Evolutionary conservation across 1,140 invertebrate genomes (phyloP).

Genomic region (Tetramorium alpestre): DNA sequence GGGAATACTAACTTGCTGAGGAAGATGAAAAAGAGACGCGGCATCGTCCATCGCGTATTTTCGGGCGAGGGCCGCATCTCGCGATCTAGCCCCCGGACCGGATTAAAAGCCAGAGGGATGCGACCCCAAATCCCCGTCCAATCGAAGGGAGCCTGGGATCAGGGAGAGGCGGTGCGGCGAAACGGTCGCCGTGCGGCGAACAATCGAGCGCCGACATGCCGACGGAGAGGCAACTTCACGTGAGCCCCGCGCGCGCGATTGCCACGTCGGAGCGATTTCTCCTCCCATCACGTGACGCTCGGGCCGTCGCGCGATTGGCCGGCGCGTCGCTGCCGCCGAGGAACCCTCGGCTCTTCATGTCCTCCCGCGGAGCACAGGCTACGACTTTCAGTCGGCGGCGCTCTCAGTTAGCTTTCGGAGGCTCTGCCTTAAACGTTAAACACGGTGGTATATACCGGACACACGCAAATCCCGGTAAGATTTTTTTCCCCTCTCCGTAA

Average conservation of each 20-base stretch:
- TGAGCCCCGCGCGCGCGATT: neutral
- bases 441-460: constrained; percentile 50
- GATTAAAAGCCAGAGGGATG: constrained; percentile 14
- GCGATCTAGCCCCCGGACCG: neutral
- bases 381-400: constrained; percentile 70
- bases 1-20: neutral
- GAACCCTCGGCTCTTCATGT: neutral
- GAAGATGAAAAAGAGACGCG: neutral
- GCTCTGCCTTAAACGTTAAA: constrained; percentile 69
- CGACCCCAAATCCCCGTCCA: neutral
- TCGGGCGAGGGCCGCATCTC: too few species aligned
- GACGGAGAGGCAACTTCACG: constrained; percentile 19
- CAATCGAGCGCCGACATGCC: constrained; percentile 10
- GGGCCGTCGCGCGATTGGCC: constrained; percentile 20
- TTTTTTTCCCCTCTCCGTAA: constrained; percentile 44
- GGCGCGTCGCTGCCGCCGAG: neutral
- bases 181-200: neutral
- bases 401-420: constrained; percentile 79
- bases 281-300: neutral
- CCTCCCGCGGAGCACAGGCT: neutral
- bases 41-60: neutral
- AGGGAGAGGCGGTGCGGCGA: constrained; percentile 51
- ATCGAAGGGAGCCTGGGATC: constrained; percentile 39
- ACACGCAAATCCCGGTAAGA: constrained; percentile 51
- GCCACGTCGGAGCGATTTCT: neutral